Conservation (phyloP, 2,888 invertebrate genomes). For the Laothoe populi region DNA sequence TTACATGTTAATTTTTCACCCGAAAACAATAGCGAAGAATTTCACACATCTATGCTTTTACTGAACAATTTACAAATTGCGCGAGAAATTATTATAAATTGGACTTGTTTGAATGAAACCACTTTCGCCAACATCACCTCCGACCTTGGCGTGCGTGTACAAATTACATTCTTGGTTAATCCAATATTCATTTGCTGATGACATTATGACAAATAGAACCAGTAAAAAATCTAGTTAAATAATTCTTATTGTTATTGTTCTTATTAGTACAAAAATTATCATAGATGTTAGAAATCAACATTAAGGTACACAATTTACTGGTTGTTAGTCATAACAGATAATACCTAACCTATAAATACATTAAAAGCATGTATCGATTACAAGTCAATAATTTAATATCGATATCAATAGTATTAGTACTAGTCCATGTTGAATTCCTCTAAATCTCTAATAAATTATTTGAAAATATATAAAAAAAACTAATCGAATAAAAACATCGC, state of each 20-base stretch:
- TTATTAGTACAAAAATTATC: no score
- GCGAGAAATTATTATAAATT: constrained; percentile 5
- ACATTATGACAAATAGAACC: background rate
- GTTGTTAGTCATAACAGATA: no score
- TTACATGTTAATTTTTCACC: no score
- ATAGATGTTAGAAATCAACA: no score
- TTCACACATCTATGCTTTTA: no score
- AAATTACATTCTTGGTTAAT: constrained; percentile 3
- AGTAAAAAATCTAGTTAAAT: background rate
- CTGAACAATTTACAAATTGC: background rate
- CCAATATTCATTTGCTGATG: background rate
- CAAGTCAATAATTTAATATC: background rate
- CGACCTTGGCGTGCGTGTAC: constrained; percentile 19
- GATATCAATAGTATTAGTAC: background rate
- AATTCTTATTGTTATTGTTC: no score
- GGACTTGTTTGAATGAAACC: background rate
- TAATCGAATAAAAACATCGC: background rate
- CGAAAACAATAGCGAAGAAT: background rate
- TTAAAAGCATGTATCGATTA: no score
- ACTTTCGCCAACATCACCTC: constrained; percentile 26
- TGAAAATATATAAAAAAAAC: background rate
- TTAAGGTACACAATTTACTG: no score
- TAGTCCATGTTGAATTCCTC: background rate
- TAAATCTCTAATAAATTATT: background rate
- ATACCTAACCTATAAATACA: no score